A percentile compares a stretch with the other conserved stretches of the same genome.
Evolutionary conservation across 2,113 vertebrate species (phyloP).

Genomic region (Ranitomeya imitator): DNA sequence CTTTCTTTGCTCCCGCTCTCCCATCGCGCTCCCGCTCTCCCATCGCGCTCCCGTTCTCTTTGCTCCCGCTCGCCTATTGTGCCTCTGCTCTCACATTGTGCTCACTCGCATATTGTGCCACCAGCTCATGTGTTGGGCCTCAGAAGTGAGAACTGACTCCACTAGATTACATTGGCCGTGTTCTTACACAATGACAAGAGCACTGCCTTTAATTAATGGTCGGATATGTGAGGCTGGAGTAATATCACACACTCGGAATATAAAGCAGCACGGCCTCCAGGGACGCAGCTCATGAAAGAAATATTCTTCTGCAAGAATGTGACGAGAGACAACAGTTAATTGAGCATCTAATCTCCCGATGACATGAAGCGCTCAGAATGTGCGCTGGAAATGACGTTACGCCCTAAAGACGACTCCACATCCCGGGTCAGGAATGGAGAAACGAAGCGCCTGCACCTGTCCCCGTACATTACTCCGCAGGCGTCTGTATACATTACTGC

Average conservation of each 20-base stretch:
- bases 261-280: constrained; percentile 13
- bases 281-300: constrained; percentile 7
- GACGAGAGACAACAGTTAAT: constrained; percentile 37
- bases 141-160: neutral
- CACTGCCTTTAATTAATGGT: neutral
- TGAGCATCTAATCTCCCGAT: constrained; percentile 45
- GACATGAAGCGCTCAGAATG: constrained; percentile 34
- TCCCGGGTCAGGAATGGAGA: neutral
- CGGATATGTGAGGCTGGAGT: constrained; percentile 14
- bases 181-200: neutral
- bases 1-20: too few species aligned
- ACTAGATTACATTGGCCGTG: constrained; percentile 5
- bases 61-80: too few species aligned
- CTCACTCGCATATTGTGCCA: neutral
- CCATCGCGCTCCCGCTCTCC: too few species aligned
- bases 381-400: neutral
- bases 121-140: constrained; percentile 5
- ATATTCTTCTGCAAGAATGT: constrained; percentile 17
- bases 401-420: neutral
- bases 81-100: too few species aligned
- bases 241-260: constrained; percentile 20
- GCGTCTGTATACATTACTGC: neutral
- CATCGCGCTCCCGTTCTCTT: too few species aligned
- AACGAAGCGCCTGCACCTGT: constrained; percentile 2
- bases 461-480: neutral